Percentiles rank a stretch among this genome's conserved stretches.
Conservation (phyloP, 2,113 vertebrate genomes). For the Stegostoma tigrinum region DNA sequence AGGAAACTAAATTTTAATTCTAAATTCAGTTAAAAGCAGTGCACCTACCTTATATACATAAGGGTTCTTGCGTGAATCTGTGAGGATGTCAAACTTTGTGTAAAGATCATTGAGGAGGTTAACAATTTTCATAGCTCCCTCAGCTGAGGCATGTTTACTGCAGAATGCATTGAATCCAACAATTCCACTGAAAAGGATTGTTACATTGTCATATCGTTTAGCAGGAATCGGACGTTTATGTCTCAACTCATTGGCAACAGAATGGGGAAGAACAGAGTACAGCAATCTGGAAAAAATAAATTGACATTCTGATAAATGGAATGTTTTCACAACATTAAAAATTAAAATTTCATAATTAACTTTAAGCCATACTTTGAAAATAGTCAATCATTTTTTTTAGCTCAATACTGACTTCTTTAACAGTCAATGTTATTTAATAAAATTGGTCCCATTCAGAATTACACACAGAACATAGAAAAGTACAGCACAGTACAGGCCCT, state of each 20-base stretch:
- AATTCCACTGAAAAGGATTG: conserved; percentile 96
- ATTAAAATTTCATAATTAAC: neutral
- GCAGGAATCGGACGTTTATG: conserved; percentile 94
- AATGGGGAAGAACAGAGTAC: conserved; percentile 91
- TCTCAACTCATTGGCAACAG: conserved; percentile 92
- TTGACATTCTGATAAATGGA: neutral
- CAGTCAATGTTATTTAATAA: neutral
- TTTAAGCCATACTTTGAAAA: neutral
- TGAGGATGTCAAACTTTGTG: conserved; percentile 94
- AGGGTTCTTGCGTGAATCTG: conserved; percentile 89
- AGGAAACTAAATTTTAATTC: neutral
- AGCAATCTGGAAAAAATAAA: conserved; percentile 62
- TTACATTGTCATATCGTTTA: conserved; percentile 92
- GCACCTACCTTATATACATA: conserved; percentile 89
- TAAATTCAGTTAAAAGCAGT: neutral
- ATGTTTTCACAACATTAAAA: neutral
- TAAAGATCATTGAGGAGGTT: conserved; percentile 96
- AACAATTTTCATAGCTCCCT: conserved; percentile 98
- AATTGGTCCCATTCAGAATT: neutral
- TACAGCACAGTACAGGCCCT: too few species aligned
- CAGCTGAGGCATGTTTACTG: conserved; percentile 93
- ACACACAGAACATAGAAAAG: too few species aligned
- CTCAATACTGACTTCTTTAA: neutral
- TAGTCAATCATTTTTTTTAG: neutral
- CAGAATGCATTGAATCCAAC: conserved; percentile 95